These are phyloP conservation scores for Tenodera sinensis DNA, from an alignment of 2,888 invertebrate species.

Conservation along the genomic window DNA sequence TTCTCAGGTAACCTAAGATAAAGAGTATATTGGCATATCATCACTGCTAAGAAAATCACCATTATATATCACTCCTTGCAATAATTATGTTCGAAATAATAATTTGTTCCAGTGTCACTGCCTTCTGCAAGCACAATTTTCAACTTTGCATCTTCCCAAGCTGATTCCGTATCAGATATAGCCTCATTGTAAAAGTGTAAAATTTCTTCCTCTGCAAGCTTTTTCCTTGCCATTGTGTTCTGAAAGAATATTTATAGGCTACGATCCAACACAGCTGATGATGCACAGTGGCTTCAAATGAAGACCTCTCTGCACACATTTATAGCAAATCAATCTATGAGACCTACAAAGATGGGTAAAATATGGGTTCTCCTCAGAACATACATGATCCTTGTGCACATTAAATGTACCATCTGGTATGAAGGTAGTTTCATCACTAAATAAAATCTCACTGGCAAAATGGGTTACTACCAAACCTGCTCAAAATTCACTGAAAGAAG, in stretches of 20 bases:
- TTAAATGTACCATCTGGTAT: not conserved
- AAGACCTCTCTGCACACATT: not conserved
- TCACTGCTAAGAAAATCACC: not conserved
- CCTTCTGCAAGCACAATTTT: not conserved
- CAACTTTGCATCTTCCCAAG: not conserved
- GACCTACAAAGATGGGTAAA: not conserved
- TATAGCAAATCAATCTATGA: not conserved
- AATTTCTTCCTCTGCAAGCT: not conserved
- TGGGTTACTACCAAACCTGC: not conserved
- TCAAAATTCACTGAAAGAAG: not conserved
- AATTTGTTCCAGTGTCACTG: not conserved
- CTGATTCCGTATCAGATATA: not conserved
- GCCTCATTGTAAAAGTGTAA: not conserved
- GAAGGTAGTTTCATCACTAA: not conserved
- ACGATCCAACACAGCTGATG: not conserved
- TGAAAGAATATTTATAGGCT: not conserved
- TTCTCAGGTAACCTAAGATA: not conserved
- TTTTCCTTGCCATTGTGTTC: not conserved
- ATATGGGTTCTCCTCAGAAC: not conserved
- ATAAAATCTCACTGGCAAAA: not conserved
- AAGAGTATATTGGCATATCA: not conserved
- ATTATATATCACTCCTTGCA: not conserved
- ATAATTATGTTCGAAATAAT: not conserved
- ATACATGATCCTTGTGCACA: not conserved
- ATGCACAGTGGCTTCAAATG: not conserved